Evolutionary conservation across 1,140 invertebrate genomes (phyloP), one percentile per base, ranked within the genome.

Genomic region (Andrena cerasifolii): DNA sequence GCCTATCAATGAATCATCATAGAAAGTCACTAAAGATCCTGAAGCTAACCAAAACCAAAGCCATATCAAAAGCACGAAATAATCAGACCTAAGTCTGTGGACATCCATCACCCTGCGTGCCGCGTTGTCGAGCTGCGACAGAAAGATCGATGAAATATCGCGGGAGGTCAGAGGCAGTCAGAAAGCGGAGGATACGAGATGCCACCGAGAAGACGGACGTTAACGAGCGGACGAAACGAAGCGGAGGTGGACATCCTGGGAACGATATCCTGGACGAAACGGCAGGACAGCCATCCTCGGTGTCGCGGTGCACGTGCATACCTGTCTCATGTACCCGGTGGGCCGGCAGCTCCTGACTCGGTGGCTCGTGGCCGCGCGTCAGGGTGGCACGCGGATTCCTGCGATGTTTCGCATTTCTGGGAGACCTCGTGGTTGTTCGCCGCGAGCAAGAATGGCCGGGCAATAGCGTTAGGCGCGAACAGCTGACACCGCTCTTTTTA

Each of bases 241-340:
- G 51, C 73, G 62, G 62, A 75, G 72, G 62, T 66, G 72, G 72
- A 75, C 83, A 83, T 80, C 80, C 79, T 78, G 66, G 47, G 83
- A 78, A 72, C 82, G 84, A 80, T 74, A 79, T 63, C 61, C 71
- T 45, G 73, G 62, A 75, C 59, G 63, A 61, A 68, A 74, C 62
- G 70, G 51, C 31, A 40, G 67, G 54, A 47, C 70, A 43, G 28
- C 45, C 63, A 36, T 71, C 68, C 65, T 40, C 63, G 63, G 51
- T 54, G 65, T 58, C 26, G 54, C 21, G 36, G 31, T 70, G 47
- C 76, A 71, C 82, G 84, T 85, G 86, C 84, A 85, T 85, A 79
- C 59, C 75, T 87, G 77, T 84, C 66, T 73, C 59, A 77, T 83
- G 77, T 85, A 87, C 73, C 79, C 65, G 61, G 62, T 84, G 79